Conservation (phyloP, 2,113 vertebrate genomes). For the Alces alces region DNA sequence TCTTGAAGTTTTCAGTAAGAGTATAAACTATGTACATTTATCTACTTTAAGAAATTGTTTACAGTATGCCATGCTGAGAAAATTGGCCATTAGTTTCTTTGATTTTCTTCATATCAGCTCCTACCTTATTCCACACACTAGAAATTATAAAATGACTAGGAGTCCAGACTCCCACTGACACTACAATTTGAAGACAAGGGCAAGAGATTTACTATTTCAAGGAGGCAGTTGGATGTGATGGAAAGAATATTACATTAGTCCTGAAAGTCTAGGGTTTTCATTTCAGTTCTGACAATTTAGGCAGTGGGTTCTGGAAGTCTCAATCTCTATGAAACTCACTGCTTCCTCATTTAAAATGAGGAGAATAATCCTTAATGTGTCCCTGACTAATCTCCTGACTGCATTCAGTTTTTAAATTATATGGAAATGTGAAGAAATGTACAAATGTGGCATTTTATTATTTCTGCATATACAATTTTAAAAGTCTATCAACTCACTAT, state of each 20-base stretch:
- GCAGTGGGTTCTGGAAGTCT: not conserved
- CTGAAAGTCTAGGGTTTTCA: not conserved
- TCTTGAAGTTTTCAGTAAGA: slow-evolving; percentile 49
- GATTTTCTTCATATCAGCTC: slow-evolving; percentile 20
- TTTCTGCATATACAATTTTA: not conserved
- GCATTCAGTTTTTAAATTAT: not conserved
- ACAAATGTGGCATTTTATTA: not conserved
- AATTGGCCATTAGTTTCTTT: slow-evolving; percentile 58
- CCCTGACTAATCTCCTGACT: not conserved
- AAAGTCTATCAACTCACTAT: not conserved
- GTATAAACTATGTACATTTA: slow-evolving; percentile 64
- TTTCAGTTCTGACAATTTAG: not conserved
- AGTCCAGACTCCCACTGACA: not conserved
- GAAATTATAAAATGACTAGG: slow-evolving; percentile 9
- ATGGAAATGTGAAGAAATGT: not conserved
- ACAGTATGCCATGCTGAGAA: slow-evolving; percentile 47
- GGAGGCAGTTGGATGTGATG: not conserved
- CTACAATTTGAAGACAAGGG: slow-evolving; percentile 7
- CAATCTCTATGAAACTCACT: not conserved
- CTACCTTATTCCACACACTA: not conserved
- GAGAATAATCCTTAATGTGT: not conserved
- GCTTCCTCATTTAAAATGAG: not conserved
- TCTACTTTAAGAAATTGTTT: slow-evolving; percentile 63
- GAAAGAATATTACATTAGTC: not conserved
- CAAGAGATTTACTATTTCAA: not conserved